Evolutionary conservation across 2,113 vertebrate species (phyloP).

Genomic region (Terrapene triunguis): DNA sequence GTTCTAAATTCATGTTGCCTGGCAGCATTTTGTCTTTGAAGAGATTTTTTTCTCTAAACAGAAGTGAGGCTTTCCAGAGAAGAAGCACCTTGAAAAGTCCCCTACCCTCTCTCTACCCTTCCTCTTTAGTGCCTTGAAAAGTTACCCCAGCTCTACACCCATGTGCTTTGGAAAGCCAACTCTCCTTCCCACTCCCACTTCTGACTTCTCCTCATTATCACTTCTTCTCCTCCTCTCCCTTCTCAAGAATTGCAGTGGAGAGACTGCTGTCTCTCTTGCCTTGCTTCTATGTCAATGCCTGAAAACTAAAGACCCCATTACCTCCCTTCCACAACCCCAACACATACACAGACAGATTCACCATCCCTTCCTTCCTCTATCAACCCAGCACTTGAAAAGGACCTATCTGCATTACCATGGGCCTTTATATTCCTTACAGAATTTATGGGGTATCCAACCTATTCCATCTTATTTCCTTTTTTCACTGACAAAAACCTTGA

Average conservation of each 20-base stretch:
- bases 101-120: background rate
- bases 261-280: background rate
- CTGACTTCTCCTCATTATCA: background rate
- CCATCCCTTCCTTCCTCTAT: background rate
- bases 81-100: background rate
- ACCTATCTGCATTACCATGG: background rate
- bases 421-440: background rate
- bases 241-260: background rate
- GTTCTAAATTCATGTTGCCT: background rate
- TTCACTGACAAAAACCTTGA: background rate
- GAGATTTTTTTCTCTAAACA: background rate
- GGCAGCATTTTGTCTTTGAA: conserved; percentile 3
- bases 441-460: background rate
- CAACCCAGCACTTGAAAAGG: background rate
- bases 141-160: conserved; percentile 1
- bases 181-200: background rate
- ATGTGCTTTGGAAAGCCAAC: background rate
- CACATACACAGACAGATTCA: background rate
- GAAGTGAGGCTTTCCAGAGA: background rate
- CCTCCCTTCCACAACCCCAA: background rate
- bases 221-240: background rate
- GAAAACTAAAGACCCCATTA: background rate
- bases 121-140: background rate
- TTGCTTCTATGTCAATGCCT: background rate
- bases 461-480: background rate